phyloP scores from a whole-genome alignment of 2,888 invertebrate genomes.

The Meteorus colon region DNA sequence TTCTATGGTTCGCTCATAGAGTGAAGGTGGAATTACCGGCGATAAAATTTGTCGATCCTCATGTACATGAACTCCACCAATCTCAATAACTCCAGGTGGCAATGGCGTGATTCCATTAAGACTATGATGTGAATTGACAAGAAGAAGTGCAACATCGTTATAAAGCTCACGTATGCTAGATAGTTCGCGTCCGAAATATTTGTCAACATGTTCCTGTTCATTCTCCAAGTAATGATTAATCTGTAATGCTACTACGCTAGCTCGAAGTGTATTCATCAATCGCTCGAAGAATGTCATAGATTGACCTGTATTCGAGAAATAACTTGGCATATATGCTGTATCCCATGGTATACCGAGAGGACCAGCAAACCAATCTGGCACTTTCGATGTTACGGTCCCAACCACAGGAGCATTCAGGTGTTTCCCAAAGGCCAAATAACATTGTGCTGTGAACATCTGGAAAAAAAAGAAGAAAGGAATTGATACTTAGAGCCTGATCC shows the following conservation, averaged over 20 bases:
- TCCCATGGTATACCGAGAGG: constrained; percentile 57
- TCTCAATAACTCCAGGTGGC: constrained; percentile 74
- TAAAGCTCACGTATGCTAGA: constrained; percentile 53
- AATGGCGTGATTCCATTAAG: constrained; percentile 74
- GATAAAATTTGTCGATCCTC: constrained; percentile 50
- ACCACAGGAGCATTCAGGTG: constrained; percentile 59
- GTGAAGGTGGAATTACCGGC: constrained; percentile 54
- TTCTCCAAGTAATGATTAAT: constrained; percentile 38
- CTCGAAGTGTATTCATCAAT: constrained; percentile 51
- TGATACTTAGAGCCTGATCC: neutral
- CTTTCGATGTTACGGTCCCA: constrained; percentile 48
- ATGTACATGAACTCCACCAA: constrained; percentile 75
- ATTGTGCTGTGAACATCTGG: constrained; percentile 59
- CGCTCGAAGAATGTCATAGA: constrained; percentile 61
- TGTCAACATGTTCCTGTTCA: constrained; percentile 52
- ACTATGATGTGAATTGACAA: constrained; percentile 76
- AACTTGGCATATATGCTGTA: constrained; percentile 52
- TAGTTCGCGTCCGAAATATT: constrained; percentile 55
- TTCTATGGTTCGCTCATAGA: no score
- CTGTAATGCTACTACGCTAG: constrained; percentile 19
- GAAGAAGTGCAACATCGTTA: constrained; percentile 65
- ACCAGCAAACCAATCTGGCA: constrained; percentile 59
- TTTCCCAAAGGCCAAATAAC: constrained; percentile 60
- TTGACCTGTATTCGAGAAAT: constrained; percentile 45
- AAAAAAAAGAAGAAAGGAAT: neutral